Evolutionary conservation across 2,888 invertebrate species (phyloP).

Genomic region (Aphrophora alni): DNA sequence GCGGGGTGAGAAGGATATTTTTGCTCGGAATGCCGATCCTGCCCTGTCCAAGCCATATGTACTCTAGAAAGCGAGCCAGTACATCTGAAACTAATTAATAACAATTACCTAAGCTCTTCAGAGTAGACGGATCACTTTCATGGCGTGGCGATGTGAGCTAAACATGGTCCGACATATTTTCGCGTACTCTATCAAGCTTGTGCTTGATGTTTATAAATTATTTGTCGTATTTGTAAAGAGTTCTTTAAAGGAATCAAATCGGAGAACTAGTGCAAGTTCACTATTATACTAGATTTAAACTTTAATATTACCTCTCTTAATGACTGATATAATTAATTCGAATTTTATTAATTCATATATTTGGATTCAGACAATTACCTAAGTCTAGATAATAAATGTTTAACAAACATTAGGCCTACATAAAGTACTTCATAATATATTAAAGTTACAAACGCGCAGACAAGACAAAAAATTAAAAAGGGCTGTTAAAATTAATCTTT

Average conservation of each 20-base stretch:
- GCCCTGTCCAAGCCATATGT: background rate
- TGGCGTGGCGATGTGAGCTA: background rate
- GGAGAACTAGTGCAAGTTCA: background rate
- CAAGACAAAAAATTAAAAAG: no score
- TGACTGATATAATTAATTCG: no score
- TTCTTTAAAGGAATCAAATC: background rate
- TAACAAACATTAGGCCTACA: no score
- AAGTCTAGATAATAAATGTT: no score
- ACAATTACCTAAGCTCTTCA: background rate
- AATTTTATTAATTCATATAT: no score
- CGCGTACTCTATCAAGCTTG: background rate
- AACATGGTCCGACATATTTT: background rate
- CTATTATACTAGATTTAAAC: no score
- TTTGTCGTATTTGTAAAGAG: background rate
- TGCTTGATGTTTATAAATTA: background rate
- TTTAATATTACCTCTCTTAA: no score
- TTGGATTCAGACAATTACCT: no score
- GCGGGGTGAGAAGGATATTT: background rate
- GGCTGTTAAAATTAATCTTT: no score
- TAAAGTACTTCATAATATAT: no score
- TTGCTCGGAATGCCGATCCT: background rate
- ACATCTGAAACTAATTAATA: background rate
- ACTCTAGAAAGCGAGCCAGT: background rate
- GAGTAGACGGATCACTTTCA: background rate
- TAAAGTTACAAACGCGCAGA: no score